Conservation (phyloP, 2,113 vertebrate species). For the Lagopus leucura region DNA sequence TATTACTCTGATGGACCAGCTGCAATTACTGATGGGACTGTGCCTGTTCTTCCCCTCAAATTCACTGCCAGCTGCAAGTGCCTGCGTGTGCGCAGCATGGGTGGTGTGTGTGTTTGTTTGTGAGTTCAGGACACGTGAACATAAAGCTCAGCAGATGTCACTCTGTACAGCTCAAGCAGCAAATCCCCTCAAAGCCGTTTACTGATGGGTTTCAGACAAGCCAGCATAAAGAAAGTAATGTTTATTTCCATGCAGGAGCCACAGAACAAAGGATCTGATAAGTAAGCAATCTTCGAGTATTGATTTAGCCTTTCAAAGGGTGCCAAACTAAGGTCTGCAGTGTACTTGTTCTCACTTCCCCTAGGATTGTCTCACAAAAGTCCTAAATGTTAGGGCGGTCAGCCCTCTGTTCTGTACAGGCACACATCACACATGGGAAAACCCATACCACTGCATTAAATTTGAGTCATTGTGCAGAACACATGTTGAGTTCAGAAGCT, state of each 20-base stretch:
- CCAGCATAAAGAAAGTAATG: not conserved
- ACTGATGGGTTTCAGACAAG: not conserved
- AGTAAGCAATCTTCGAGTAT: not conserved
- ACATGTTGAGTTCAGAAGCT: constrained; percentile 6
- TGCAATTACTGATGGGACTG: not conserved
- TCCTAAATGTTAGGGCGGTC: not conserved
- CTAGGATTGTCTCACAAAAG: not conserved
- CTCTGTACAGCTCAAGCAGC: not conserved
- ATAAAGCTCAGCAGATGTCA: constrained; percentile 8
- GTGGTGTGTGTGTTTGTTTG: not conserved
- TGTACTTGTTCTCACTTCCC: not conserved
- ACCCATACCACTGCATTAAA: not conserved
- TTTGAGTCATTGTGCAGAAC: not conserved
- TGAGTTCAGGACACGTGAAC: not conserved
- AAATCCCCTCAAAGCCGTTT: constrained; percentile 36
- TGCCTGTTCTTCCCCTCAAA: not conserved
- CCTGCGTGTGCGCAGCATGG: not conserved
- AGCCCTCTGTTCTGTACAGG: not conserved
- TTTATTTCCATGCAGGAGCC: not conserved
- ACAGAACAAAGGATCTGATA: not conserved
- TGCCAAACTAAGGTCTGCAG: not conserved
- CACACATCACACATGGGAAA: not conserved
- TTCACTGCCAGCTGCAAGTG: not conserved
- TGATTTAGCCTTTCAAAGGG: not conserved
- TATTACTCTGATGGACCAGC: not conserved